These are phyloP conservation scores for Otolemur garnettii DNA, from an alignment of 2,113 vertebrate genomes.

Conservation along the genomic window DNA sequence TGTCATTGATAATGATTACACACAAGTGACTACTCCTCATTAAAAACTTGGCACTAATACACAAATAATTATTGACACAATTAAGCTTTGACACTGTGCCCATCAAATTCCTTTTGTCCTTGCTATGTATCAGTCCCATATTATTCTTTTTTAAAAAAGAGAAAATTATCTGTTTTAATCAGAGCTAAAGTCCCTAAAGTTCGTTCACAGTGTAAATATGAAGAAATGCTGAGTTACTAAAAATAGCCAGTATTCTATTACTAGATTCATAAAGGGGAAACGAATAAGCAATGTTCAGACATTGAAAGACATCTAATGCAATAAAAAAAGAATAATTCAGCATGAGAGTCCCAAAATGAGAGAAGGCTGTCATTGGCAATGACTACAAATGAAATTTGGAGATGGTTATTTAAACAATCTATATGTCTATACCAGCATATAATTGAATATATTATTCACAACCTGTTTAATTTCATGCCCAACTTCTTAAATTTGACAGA, in stretches of 20 bases:
- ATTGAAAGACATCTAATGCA: constrained; percentile 76
- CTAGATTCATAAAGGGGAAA: constrained; percentile 77
- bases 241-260: constrained; percentile 77
- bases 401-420: constrained; percentile 74
- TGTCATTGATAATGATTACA: constrained; percentile 79
- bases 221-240: constrained; percentile 79
- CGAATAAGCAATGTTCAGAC: constrained; percentile 67
- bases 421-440: constrained; percentile 54
- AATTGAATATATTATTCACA: constrained; percentile 59
- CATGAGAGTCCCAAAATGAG: constrained; percentile 63
- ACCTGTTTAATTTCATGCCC: constrained; percentile 74
- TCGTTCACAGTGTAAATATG: constrained; percentile 78
- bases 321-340: constrained; percentile 75
- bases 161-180: constrained; percentile 81
- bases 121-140: constrained; percentile 12
- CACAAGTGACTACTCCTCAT: constrained; percentile 81
- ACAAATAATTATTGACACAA: constrained; percentile 84
- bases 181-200: constrained; percentile 76
- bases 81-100: constrained; percentile 80
- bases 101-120: constrained; percentile 78
- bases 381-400: constrained; percentile 58
- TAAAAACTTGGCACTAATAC: constrained; percentile 80
- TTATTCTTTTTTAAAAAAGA: constrained; percentile 69
- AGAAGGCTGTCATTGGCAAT: constrained; percentile 66
- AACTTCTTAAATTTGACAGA: constrained; percentile 65